phyloP scores from a whole-genome alignment of 2,113 vertebrate genomes.

The Psephotus haematonotus region DNA sequence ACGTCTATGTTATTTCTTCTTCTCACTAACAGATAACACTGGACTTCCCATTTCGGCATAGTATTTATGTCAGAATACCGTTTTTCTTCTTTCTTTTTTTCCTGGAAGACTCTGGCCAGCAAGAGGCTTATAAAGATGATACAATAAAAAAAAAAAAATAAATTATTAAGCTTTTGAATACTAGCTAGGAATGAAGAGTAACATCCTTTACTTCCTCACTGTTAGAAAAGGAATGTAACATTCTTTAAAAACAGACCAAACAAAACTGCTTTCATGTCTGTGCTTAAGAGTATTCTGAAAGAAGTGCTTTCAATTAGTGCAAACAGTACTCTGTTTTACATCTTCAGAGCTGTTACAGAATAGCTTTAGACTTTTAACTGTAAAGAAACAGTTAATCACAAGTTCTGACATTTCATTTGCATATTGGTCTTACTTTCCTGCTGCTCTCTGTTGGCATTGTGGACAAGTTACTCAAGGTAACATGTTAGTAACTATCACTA shows the following conservation, averaged over 20 bases:
- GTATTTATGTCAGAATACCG: background rate
- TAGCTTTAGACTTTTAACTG: background rate
- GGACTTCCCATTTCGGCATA: background rate
- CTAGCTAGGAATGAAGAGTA: background rate
- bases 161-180: background rate
- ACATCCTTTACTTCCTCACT: background rate
- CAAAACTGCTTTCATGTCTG: background rate
- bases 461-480: background rate
- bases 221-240: background rate
- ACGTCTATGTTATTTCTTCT: background rate
- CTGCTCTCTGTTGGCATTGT: background rate
- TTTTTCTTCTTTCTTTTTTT: background rate
- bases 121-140: background rate
- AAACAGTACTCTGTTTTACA: background rate
- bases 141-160: background rate
- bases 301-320: background rate
- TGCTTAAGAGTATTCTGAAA: background rate
- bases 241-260: background rate
- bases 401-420: background rate
- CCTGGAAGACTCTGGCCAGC: background rate
- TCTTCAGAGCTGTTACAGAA: background rate
- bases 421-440: background rate
- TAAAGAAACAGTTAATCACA: background rate
- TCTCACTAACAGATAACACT: background rate
- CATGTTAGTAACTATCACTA: background rate